Evolutionary conservation across 1,140 invertebrate species (phyloP), one percentile per base, ranked within the genome.

Genomic region (Megalonaias nervosa): DNA sequence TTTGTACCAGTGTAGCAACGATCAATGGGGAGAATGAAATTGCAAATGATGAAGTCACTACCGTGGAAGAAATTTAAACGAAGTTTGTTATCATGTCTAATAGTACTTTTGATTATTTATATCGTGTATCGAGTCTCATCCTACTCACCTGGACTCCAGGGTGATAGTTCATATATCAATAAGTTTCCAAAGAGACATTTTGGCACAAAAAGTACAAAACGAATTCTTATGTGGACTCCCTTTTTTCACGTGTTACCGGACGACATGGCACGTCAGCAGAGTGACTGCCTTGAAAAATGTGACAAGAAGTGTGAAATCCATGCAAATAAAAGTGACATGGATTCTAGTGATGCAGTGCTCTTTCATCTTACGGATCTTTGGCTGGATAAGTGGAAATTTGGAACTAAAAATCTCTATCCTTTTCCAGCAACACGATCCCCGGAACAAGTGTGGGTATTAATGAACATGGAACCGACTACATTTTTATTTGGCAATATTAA

Each of bases 381-480:
- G 71, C 56, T 71, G 67, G 69, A 80, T 26, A 68, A 67, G 58
- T 72, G 75, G 75, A 26, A 58, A 9, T 74, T 79, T 31, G 61
- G 66, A 31, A 73, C 67, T 6, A 62, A 68, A 55, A 16, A 79
- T 68, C 65, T 79, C 58, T 60, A 71, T n/a, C 16, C 67, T 2
- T 67, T 84, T 26, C 86, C 86, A 2, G 31, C 71, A n/a, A 79
- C 74, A n/a, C 71, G 85, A 23, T 61, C 66, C 21, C 70, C 75
- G 15, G 65, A 85, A n/a, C 82, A 88, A 79, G 75, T 83, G 16
- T 88, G 86, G 86, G 73, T 85, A 15, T 31, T 88, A 17, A 73
- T 82, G 56, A 84, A 83, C 57, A 74, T 80, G 16, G 86, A 88
- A 73, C 84, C 86, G 0, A 83, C 86, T 4, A 77, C 85, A 31